These are phyloP conservation scores for Rafetus swinhoei DNA, from an alignment of 2,113 vertebrate genomes.

Conservation along the genomic window DNA sequence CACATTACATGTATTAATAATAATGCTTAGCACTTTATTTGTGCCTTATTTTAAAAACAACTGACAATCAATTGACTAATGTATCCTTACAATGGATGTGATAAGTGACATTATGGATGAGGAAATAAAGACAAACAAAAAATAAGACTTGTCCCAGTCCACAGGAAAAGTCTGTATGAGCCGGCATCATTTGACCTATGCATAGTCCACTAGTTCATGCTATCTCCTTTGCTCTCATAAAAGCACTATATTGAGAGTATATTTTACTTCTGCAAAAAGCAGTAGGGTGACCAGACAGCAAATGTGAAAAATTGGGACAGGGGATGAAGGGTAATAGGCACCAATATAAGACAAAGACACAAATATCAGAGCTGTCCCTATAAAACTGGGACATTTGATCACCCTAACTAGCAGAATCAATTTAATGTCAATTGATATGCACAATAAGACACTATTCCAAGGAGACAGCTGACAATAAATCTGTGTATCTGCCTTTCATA, in stretches of 20 bases:
- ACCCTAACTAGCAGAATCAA: constrained; percentile 30
- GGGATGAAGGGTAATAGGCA: no score
- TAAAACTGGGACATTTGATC: no score
- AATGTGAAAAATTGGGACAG: no score
- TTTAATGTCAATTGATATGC: constrained; percentile 45
- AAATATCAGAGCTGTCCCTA: no score
- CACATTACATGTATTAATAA: background rate
- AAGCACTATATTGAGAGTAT: background rate
- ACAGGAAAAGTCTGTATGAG: constrained; percentile 60
- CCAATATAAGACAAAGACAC: no score
- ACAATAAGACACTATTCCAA: constrained; percentile 56
- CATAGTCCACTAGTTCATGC: background rate
- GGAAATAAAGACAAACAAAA: background rate
- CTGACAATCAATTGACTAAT: constrained; percentile 1
- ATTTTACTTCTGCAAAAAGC: constrained; percentile 62
- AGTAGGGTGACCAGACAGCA: no score
- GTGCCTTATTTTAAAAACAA: constrained; percentile 2
- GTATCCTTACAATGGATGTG: constrained; percentile 27
- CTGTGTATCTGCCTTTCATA: constrained; percentile 39
- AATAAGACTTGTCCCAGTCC: constrained; percentile 27
- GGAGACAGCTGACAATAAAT: constrained; percentile 55
- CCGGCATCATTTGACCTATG: constrained; percentile 29
- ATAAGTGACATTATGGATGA: background rate
- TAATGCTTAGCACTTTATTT: background rate
- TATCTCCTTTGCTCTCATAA: constrained; percentile 47